phyloP scores from a whole-genome alignment of 2,113 vertebrate species.

The Pao palembangensis region DNA sequence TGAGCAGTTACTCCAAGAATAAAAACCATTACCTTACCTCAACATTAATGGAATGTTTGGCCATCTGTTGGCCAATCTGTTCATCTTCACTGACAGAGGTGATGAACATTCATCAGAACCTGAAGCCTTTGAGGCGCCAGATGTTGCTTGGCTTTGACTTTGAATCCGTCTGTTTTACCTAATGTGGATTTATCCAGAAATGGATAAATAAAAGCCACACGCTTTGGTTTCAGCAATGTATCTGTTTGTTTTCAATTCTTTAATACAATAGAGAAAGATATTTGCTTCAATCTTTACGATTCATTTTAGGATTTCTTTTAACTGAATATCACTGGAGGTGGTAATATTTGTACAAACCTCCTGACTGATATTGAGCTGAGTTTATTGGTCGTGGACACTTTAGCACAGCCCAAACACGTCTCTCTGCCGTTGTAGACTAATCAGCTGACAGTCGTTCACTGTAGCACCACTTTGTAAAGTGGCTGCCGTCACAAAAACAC shows the following conservation, averaged over 20 bases:
- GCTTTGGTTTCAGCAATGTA: too few species aligned
- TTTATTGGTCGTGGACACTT: background rate
- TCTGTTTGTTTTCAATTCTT: background rate
- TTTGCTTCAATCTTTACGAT: background rate
- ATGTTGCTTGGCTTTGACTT: background rate
- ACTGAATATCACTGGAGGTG: background rate
- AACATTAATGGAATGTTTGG: too few species aligned
- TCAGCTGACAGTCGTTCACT: background rate
- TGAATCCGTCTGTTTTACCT: background rate
- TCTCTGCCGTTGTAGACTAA: background rate
- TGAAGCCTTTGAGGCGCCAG: background rate
- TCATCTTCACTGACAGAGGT: background rate
- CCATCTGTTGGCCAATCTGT: background rate
- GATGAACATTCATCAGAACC: too few species aligned
- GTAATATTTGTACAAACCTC: background rate
- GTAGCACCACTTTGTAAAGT: slow-evolving; percentile 1
- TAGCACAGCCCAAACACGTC: background rate
- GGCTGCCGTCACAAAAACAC: background rate
- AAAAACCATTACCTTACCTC: too few species aligned
- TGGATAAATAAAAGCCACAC: too few species aligned
- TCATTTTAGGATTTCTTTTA: background rate
- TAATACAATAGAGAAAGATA: background rate
- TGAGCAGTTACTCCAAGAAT: too few species aligned
- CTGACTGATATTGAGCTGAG: too few species aligned
- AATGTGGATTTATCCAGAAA: too few species aligned